Base-by-base conservation (phyloP, 2,797 vertebrate genomes). In the Tangara arthus region DNA sequence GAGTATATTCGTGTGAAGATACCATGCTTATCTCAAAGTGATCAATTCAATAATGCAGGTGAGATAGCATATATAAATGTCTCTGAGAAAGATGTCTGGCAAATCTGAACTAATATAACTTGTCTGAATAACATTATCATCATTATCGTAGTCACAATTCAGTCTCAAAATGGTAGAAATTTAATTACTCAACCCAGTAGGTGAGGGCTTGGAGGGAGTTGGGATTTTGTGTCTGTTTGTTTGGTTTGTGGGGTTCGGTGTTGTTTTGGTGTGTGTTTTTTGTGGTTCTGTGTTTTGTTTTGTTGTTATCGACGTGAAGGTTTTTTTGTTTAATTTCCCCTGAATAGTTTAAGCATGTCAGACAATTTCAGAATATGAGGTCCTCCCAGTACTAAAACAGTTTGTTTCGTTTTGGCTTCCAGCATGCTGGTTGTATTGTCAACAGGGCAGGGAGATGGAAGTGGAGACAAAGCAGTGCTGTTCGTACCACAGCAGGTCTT, bases 301-400 rank as follows among this genome's bases (percentile, higher is more conserved):
- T 56, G 12, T 19, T 72, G 19, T 24, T 63, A 32, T 19, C 0
- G 0, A 5, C 63, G 30, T 37, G n/a, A 28, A 7, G 26, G 18
- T 2, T 2, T 44, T 59, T 50, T 56, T 35, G 41, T 39, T 55
- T 49, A 37, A 6, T n/a, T n/a, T 32, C 3, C 12, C 12, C 30
- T 20, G 21, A 22, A 1, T 35, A 72, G 12, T 85, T 90, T 27
- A 23, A 41, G 6, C 7, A 19, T 14, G 12, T 61, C 42, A 50
- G 20, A 18, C 8, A 7, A 49, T 81, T 81, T 83, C 39, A 61
- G 60, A 73, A 35, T 66, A 16, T 18, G 52, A 61, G 28, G 11
- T 87, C 23, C 21, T 82, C 22, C 12, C 24, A 20, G 26, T 35
- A 41, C 18, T 37, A 32, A 80, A 73, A 1, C 13, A 53, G 2